These are phyloP conservation scores for Diploscapter pachys DNA, from an alignment of 1,140 invertebrate genomes.

Conservation along the genomic window DNA sequence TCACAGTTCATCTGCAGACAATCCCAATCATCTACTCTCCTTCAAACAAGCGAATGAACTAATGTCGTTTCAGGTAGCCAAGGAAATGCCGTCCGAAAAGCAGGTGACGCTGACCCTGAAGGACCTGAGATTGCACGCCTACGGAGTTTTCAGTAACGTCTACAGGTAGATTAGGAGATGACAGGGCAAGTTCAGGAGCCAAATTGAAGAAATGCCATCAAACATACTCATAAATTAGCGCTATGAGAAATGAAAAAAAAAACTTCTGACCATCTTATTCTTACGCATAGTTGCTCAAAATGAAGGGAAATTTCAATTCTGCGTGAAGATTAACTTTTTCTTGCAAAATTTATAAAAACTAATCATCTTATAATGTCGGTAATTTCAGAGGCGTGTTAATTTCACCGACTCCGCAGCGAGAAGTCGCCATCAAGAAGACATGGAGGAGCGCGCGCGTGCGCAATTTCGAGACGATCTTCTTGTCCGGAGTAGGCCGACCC, in stretches of 20 bases:
- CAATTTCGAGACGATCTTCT: constrained; percentile 31
- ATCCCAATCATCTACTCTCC: too few relatives aligned
- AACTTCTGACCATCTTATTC: too few relatives aligned
- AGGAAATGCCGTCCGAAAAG: constrained; percentile 15
- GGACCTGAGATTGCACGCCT: constrained; percentile 27
- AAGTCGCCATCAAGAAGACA: constrained; percentile 48
- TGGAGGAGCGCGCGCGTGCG: constrained; percentile 37
- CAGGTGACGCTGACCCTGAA: constrained; percentile 13
- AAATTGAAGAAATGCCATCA: too few relatives aligned
- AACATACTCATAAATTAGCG: too few relatives aligned
- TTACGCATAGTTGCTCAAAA: too few relatives aligned
- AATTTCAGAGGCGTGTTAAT: constrained; percentile 11
- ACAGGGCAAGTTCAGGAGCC: too few relatives aligned
- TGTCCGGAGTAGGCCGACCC: constrained; percentile 31
- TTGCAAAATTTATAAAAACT: neutral
- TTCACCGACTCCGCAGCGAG: constrained; percentile 5
- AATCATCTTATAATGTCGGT: too few relatives aligned
- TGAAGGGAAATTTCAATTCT: too few relatives aligned
- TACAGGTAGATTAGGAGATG: neutral
- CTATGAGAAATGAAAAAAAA: too few relatives aligned
- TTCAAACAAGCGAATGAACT: too few relatives aligned
- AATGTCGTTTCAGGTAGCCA: constrained; percentile 6
- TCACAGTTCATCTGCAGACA: too few relatives aligned
- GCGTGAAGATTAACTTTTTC: neutral
- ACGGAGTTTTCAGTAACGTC: constrained; percentile 29